phyloP scores from a whole-genome alignment of 2,888 invertebrate species.

The Ellobium chinense region DNA sequence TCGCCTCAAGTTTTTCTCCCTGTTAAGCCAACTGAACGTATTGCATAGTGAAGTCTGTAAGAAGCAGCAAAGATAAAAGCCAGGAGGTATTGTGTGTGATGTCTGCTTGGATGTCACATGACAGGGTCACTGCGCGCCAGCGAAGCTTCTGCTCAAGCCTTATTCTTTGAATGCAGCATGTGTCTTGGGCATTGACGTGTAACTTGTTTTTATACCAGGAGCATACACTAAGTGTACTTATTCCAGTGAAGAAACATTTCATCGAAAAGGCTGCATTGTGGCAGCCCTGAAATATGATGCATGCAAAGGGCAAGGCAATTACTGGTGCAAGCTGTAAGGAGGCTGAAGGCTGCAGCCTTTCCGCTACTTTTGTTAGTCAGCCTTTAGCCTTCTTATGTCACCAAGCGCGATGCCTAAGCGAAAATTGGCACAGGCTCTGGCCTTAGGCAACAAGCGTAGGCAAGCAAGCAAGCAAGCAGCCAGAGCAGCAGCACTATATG shows the following conservation, averaged over 20 bases:
- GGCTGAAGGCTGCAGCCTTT: slow-evolving; percentile 27
- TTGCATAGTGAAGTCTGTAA: neutral
- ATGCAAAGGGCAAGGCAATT: slow-evolving; percentile 30
- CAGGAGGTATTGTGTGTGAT: slow-evolving; percentile 25
- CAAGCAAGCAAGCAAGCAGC: slow-evolving; percentile 5
- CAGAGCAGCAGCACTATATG: neutral
- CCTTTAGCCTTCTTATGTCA: slow-evolving; percentile 37
- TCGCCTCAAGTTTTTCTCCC: no score
- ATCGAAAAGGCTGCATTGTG: no score
- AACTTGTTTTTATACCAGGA: no score
- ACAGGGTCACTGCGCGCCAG: slow-evolving; percentile 5
- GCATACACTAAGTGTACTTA: no score
- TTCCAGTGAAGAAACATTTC: no score
- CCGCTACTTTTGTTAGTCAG: neutral
- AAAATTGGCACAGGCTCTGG: neutral
- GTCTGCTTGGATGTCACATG: slow-evolving; percentile 9
- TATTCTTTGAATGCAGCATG: slow-evolving; percentile 33
- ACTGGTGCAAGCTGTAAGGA: slow-evolving; percentile 11
- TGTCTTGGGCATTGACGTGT: neutral
- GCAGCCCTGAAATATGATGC: slow-evolving; percentile 19
- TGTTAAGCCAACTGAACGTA: no score
- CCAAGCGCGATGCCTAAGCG: slow-evolving; percentile 24
- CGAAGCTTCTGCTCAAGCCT: slow-evolving; percentile 8
- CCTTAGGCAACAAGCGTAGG: slow-evolving; percentile 1
- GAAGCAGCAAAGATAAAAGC: slow-evolving; percentile 12